Conservation (phyloP, 1,140 invertebrate genomes). For the Pteromalus puparum region DNA sequence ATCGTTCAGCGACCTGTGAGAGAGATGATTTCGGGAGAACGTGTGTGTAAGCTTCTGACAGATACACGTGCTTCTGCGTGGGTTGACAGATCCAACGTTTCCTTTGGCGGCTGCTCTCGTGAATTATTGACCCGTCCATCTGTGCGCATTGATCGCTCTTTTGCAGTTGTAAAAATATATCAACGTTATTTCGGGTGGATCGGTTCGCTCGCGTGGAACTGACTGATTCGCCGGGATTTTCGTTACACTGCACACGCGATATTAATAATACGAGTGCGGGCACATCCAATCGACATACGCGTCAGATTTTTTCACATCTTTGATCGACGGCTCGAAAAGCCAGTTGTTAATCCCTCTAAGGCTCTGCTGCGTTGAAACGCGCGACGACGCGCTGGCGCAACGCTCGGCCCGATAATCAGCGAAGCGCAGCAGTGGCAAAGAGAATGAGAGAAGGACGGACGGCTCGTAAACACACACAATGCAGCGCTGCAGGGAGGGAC, state of each 20-base stretch:
- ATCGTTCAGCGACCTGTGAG: conserved; percentile 14
- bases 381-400: no score
- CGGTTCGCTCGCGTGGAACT: no score
- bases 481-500: not conserved
- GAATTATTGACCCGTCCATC: not conserved
- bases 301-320: no score
- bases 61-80: not conserved
- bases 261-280: no score
- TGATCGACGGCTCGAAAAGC: not conserved
- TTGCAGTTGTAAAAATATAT: no score
- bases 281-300: no score
- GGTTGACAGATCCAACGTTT: not conserved
- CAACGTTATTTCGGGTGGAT: no score
- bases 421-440: conserved; percentile 6
- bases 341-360: not conserved
- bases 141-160: no score
- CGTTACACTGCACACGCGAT: no score
- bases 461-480: not conserved
- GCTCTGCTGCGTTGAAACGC: not conserved
- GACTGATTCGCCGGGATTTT: no score
- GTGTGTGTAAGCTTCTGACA: not conserved
- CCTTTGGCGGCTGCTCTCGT: not conserved
- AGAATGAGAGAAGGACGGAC: not conserved
- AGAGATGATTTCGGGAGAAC: not conserved
- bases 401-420: conserved; percentile 21